Percentiles rank a stretch among this genome's conserved stretches.
Evolutionary conservation across 2,888 invertebrate genomes (phyloP).

Genomic region (Lacanobia oleracea): DNA sequence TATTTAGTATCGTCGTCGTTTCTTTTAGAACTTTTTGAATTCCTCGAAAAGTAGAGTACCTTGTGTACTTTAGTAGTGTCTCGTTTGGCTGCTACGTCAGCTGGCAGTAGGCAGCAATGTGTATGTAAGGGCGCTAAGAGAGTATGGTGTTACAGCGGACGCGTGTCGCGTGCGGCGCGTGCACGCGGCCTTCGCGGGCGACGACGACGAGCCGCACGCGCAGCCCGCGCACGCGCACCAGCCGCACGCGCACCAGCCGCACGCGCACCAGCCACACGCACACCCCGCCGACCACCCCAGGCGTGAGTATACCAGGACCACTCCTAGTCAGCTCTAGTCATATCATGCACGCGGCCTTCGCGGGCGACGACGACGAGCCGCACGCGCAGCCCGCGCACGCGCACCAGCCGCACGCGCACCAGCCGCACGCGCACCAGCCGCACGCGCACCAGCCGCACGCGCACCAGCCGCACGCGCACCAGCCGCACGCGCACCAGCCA

Average conservation of each 20-base stretch:
- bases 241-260: neutral
- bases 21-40: too few relatives aligned
- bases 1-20: too few relatives aligned
- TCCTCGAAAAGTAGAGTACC: too few relatives aligned
- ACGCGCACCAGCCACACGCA: neutral
- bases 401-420: slow-evolving; percentile 1
- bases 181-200: slow-evolving; percentile 63
- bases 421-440: neutral
- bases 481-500: neutral
- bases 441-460: neutral
- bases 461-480: neutral
- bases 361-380: neutral
- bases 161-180: slow-evolving; percentile 71
- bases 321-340: too few relatives aligned
- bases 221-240: slow-evolving; percentile 31
- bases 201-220: slow-evolving; percentile 62
- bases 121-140: too few relatives aligned
- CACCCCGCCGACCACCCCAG: slow-evolving; percentile 18
- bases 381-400: neutral
- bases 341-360: too few relatives aligned
- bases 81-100: too few relatives aligned
- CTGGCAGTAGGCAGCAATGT: too few relatives aligned
- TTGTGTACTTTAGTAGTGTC: too few relatives aligned
- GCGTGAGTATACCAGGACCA: neutral
- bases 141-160: slow-evolving; percentile 2